Evolutionary conservation across 2,113 vertebrate species (phyloP), one percentile per base, ranked within the genome.

Genomic region (Paradisaea rubra): DNA sequence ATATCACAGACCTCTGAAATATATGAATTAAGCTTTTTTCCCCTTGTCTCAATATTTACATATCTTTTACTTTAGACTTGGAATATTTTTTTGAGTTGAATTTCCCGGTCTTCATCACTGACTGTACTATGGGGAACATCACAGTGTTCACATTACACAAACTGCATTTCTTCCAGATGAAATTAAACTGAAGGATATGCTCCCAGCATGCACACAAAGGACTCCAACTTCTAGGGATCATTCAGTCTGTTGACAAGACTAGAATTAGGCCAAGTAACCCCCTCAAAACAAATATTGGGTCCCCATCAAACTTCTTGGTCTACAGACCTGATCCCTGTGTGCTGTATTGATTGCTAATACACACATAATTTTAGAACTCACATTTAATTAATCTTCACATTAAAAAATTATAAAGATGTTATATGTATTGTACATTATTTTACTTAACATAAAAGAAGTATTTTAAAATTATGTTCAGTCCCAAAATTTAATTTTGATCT

Each of bases 11-110:
- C 15, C 8, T 91, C 54, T 66, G 30, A 96, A 88, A 71, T 15
- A 52, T 0, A 73, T 1, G 3, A 66, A 52, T 39, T 42, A 39
- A 54, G 42, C 1, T 24, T 22, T 21, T 33, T 22, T 3, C 3
- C 6, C 15, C 24, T 33, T 54, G 10, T 56, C 44, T 79, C 35
- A 63, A 20, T n/a, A 52, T 39, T 11, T 30, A 33, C 1, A 13
- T 31, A 37, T 24, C 20, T 45, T 80, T 86, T 52, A 47, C 21
- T 54, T 72, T n/a, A 31, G 54, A 64, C 35, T 64, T 64, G 11
- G 33, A 86, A 72, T 22, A 20, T 4, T 68, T 35, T 54, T 83
- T 68, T 41, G 44, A 74, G 25, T 30, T 64, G 18, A 72, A 50
- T 30, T 17, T 69, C 37, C 31, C 27, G 44, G 57, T 49, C 41